Percentiles rank a stretch among this genome's conserved stretches.
phyloP scores from a whole-genome alignment of 2,888 invertebrate genomes.

The Lomographa bimaculata region DNA sequence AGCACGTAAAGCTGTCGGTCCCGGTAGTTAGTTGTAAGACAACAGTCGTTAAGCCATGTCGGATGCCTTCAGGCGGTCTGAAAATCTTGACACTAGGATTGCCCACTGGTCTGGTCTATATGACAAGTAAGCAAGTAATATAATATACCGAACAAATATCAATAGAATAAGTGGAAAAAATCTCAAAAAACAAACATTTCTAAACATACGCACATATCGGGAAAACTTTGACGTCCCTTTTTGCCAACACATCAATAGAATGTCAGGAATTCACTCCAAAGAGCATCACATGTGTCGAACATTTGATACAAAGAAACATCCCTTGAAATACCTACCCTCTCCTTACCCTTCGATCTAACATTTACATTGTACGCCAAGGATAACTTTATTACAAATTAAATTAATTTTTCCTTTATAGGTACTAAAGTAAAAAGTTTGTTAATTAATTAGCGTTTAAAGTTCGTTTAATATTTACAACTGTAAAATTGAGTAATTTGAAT shows the following conservation, averaged over 20 bases:
- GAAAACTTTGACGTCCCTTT: conserved; percentile 7
- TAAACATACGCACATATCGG: not conserved
- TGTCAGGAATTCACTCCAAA: conserved; percentile 10
- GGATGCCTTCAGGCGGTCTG: too few relatives aligned
- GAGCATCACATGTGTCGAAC: conserved; percentile 19
- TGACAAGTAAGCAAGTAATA: too few relatives aligned
- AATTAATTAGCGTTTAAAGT: conserved; percentile 14
- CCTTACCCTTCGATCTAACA: conserved; percentile 7
- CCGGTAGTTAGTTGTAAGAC: too few relatives aligned
- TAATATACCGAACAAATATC: too few relatives aligned
- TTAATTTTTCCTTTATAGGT: conserved; percentile 12
- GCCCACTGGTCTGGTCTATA: too few relatives aligned
- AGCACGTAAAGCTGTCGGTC: too few relatives aligned
- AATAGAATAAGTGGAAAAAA: too few relatives aligned
- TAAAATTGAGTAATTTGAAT: too few relatives aligned
- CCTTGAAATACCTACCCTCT: conserved; percentile 5
- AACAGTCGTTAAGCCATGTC: too few relatives aligned
- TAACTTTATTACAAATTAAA: conserved; percentile 12
- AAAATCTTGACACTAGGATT: too few relatives aligned
- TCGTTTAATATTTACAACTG: conserved; percentile 18
- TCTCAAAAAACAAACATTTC: not conserved
- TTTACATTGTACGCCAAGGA: conserved; percentile 2
- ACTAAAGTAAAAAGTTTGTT: conserved; percentile 13
- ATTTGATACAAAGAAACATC: conserved; percentile 18
- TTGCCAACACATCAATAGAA: conserved; percentile 13